phyloP scores from a whole-genome alignment of 2,797 vertebrate genomes.

The Sebastes elongatus region DNA sequence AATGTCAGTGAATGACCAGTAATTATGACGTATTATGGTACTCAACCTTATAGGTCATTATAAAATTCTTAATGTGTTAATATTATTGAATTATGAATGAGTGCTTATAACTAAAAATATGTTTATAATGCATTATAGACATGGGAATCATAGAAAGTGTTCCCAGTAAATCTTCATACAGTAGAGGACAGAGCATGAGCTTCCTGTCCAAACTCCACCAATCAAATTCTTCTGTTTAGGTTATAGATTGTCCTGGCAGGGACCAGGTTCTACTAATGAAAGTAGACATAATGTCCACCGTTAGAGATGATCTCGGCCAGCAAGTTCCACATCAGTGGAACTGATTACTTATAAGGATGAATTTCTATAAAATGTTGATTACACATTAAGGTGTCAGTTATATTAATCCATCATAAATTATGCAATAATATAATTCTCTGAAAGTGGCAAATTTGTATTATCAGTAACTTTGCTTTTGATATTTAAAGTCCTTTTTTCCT shows the following conservation, averaged over 20 bases:
- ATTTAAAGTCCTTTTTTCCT: not conserved
- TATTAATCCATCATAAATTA: not conserved
- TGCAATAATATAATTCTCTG: not conserved
- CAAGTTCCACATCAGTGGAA: not conserved
- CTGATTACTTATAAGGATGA: not conserved
- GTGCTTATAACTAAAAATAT: too few species aligned
- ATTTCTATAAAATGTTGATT: not conserved
- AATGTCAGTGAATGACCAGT: too few species aligned
- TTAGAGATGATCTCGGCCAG: not conserved
- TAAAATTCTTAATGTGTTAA: too few species aligned
- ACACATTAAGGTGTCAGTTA: not conserved
- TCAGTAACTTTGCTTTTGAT: not conserved
- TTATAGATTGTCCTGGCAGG: not conserved
- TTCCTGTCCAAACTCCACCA: not conserved
- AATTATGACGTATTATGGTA: too few species aligned
- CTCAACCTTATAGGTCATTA: too few species aligned
- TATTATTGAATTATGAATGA: too few species aligned
- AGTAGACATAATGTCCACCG: not conserved
- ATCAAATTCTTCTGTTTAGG: not conserved
- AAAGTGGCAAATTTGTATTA: not conserved
- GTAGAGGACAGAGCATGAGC: not conserved
- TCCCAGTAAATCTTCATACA: not conserved
- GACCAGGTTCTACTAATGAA: not conserved
- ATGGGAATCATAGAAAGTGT: too few species aligned
- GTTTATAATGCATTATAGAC: too few species aligned